Base-by-base conservation (phyloP, 2,888 invertebrate genomes). In the Philaethria dido region DNA sequence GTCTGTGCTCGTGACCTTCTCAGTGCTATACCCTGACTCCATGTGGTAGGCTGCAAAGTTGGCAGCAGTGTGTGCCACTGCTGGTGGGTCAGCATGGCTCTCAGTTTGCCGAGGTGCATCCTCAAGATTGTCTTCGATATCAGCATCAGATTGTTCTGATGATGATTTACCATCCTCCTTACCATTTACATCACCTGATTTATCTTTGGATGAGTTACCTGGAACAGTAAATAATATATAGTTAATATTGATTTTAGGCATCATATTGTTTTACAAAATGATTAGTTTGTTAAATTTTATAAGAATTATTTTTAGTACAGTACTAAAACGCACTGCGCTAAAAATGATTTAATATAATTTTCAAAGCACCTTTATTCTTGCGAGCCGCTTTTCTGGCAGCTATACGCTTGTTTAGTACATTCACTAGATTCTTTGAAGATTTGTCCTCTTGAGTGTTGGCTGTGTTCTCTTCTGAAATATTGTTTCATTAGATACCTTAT, bases 71-170 rank as follows among this genome's bases (percentile, higher is more conserved):
- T 92, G 85, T 0, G 88, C 83, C n/a, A 86, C 76, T 45, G 86
- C 80, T 65, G 84, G 85, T 0, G 86, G 78, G n/a, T 80, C 84
- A 0, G 81, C 76, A 69, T 86, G 82, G 0, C 83, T 80, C 72
- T 86, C 86, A 0, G 79, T 71, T 6, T 78, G 80, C 2, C 86
- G 81, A 3, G 91, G 85, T 42, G 88, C 87, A 64, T 94, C 95
- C 72, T 96, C 95, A 0, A 95, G 85, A 79, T 97, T 97, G 78
- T 97, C 97, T 83, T 97, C 97, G 0, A 97, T 94, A 78, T 97
- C 97, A 0, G 97, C 96, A 80, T 97, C 97, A 1, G 96, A 96
- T 78, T 96, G 95, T 72, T 94, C 95, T n/a, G 94, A 93, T 0
- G 94, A 94, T 80, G 94, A 94, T 73, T 90, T 89, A 39, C 93